Evolutionary conservation across 2,113 vertebrate genomes (phyloP).

Genomic region (Lanius ludovicianus): DNA sequence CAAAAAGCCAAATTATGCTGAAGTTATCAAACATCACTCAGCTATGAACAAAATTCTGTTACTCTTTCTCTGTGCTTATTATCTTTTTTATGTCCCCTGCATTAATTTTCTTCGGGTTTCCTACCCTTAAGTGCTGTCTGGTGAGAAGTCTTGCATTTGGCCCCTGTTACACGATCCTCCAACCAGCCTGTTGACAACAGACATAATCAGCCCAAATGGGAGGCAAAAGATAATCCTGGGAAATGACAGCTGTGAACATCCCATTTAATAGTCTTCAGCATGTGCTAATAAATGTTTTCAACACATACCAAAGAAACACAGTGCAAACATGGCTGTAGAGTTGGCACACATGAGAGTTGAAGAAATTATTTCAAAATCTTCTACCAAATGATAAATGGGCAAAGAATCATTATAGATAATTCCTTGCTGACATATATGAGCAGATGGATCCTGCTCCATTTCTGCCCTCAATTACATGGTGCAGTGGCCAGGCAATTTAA

Average conservation of each 20-base stretch:
- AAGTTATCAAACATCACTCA: neutral
- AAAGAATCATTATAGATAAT: slow-evolving; percentile 10
- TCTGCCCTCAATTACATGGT: neutral
- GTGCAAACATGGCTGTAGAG: slow-evolving; percentile 6
- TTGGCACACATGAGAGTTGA: neutral
- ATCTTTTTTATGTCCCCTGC: neutral
- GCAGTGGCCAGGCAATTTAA: neutral
- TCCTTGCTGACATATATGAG: neutral
- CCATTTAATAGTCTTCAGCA: slow-evolving; percentile 53
- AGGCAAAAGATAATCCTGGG: slow-evolving; percentile 59
- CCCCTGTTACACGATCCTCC: neutral
- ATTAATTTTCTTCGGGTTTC: neutral
- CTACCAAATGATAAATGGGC: neutral
- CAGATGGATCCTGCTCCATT: neutral
- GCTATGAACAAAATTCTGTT: neutral
- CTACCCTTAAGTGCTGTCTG: neutral
- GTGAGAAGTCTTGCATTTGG: neutral
- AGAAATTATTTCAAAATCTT: slow-evolving; percentile 15
- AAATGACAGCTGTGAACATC: slow-evolving; percentile 69
- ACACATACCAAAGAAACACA: slow-evolving; percentile 48
- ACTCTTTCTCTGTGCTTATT: neutral
- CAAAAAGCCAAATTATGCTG: neutral
- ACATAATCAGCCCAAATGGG: slow-evolving; percentile 45
- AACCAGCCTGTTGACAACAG: slow-evolving; percentile 30
- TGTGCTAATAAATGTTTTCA: slow-evolving; percentile 67